Conservation (phyloP, 2,888 invertebrate species). For the Iphiclides podalirius region DNA sequence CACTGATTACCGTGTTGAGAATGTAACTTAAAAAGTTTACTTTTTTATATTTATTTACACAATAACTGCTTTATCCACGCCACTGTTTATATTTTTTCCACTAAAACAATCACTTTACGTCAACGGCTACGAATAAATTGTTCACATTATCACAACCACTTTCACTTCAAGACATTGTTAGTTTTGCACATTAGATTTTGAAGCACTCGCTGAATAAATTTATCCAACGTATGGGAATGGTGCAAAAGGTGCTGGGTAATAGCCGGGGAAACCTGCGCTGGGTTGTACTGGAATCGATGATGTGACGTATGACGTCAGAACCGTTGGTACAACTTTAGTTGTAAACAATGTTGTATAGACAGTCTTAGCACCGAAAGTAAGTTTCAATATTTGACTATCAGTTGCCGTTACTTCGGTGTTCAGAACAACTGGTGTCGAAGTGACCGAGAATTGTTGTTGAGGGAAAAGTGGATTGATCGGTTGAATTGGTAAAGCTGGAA, state of each 20-base stretch:
- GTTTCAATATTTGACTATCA: conserved; percentile 89
- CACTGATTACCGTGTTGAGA: conserved; percentile 2
- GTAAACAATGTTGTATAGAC: conserved; percentile 92
- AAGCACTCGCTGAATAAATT: conserved; percentile 10
- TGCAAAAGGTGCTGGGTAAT: conserved; percentile 87
- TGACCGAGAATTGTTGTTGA: conserved; percentile 86
- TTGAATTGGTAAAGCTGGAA: conserved; percentile 79
- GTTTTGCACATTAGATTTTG: neutral
- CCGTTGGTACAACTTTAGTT: conserved; percentile 90
- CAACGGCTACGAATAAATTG: neutral
- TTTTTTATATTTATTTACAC: conserved; percentile 34
- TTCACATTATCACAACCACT: conserved; percentile 45
- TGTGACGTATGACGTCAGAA: conserved; percentile 90
- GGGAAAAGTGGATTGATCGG: conserved; percentile 79
- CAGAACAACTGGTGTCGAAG: conserved; percentile 89
- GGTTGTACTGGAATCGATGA: conserved; percentile 88
- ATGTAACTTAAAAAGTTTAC: conserved; percentile 16
- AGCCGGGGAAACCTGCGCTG: conserved; percentile 87
- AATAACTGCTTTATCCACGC: conserved; percentile 60
- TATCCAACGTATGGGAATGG: conserved; percentile 89
- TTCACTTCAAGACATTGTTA: conserved; percentile 37
- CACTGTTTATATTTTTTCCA: conserved; percentile 58
- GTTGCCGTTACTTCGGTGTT: conserved; percentile 89
- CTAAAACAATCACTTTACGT: no score
- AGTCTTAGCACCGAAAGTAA: conserved; percentile 95